These are phyloP conservation scores for Semotilus atromaculatus DNA, from an alignment of 2,797 vertebrate species.

Conservation along the genomic window DNA sequence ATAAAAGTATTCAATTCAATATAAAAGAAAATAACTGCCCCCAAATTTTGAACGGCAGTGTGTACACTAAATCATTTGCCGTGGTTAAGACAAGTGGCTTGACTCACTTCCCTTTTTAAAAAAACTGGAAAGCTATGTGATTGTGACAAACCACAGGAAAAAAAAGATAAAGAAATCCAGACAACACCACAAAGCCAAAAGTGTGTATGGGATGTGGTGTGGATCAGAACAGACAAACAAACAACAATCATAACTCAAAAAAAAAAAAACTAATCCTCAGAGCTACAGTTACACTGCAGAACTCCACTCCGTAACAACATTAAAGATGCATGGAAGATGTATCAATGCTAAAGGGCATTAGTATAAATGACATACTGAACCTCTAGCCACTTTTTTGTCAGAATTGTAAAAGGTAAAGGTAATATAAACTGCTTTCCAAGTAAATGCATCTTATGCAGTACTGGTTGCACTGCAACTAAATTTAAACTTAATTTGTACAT, in stretches of 20 bases:
- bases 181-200: conserved; percentile 21
- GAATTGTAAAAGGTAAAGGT: not conserved
- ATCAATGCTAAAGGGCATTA: not conserved
- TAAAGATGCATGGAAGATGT: not conserved
- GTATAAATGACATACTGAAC: not conserved
- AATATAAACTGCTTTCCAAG: not conserved
- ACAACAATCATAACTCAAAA: conserved; percentile 20
- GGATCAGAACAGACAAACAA: not conserved
- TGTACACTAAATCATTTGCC: not conserved
- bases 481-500: not conserved
- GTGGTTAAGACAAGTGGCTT: too few species aligned
- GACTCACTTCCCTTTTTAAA: not conserved
- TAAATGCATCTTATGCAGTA: not conserved
- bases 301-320: not conserved
- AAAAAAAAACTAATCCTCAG: not conserved
- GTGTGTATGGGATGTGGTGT: not conserved
- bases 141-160: conserved; percentile 16
- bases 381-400: not conserved
- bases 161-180: not conserved
- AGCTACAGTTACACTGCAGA: not conserved
- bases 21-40: too few species aligned
- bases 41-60: not conserved
- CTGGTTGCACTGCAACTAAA: not conserved
- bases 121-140: not conserved
- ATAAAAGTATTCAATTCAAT: not conserved